Evolutionary conservation across 1,140 invertebrate species (phyloP).

Genomic region (Cydia splendana): DNA sequence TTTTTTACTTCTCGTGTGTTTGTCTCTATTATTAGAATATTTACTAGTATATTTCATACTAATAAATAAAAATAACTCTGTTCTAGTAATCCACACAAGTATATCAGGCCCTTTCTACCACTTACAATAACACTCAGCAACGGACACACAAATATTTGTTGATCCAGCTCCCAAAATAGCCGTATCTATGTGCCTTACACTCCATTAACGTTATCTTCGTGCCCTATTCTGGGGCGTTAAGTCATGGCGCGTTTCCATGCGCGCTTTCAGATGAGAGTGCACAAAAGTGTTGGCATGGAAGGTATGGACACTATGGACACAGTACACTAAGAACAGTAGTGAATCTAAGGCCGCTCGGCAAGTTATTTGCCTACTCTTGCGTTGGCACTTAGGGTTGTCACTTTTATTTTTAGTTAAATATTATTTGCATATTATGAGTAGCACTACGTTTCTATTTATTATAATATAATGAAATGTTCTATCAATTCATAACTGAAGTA

Average conservation of each 20-base stretch:
- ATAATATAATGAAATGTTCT: too few relatives aligned
- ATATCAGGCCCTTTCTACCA: background rate
- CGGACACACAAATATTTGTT: constrained; percentile 1
- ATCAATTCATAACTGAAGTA: too few relatives aligned
- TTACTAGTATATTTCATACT: too few relatives aligned
- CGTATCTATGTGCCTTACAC: constrained; percentile 36
- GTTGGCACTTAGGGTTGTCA: too few relatives aligned
- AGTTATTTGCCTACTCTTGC: too few relatives aligned
- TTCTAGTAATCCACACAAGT: background rate
- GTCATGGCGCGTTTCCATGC: background rate
- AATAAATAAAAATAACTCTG: background rate
- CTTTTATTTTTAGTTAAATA: too few relatives aligned
- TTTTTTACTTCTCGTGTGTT: background rate
- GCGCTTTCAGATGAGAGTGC: constrained; percentile 25
- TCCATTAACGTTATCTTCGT: constrained; percentile 55
- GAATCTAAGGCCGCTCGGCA: too few relatives aligned
- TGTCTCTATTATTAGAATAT: background rate
- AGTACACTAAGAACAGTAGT: too few relatives aligned
- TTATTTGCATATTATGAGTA: too few relatives aligned
- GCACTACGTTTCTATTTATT: too few relatives aligned
- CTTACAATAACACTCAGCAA: background rate
- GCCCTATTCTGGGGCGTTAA: constrained; percentile 16
- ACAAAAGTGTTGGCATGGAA: constrained; percentile 33
- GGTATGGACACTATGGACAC: too few relatives aligned
- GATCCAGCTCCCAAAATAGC: constrained; percentile 31